phyloP scores from a whole-genome alignment of 2,888 invertebrate genomes.

The Aradus depressus region DNA sequence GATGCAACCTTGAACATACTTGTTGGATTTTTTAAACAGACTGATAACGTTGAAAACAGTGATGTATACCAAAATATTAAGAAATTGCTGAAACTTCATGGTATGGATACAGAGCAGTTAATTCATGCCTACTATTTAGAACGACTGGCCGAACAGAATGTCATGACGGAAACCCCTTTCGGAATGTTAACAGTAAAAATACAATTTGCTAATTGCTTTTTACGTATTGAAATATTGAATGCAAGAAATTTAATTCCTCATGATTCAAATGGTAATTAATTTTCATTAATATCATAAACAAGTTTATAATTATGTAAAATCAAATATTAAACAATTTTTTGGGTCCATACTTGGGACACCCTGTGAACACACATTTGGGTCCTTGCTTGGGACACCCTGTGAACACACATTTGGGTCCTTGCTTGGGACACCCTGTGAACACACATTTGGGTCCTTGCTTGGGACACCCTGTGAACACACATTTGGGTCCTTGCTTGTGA shows the following conservation, averaged over 20 bases:
- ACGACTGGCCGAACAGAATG: constrained; percentile 54
- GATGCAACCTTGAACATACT: constrained; percentile 75
- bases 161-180: constrained; percentile 49
- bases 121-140: constrained; percentile 67
- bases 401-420: too few relatives aligned
- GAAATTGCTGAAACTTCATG: constrained; percentile 65
- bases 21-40: constrained; percentile 74
- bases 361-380: too few relatives aligned
- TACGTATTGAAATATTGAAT: constrained; percentile 78
- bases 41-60: constrained; percentile 38
- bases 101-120: constrained; percentile 74
- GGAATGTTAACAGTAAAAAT: constrained; percentile 69
- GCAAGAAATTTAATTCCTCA: constrained; percentile 75
- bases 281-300: neutral
- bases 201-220: constrained; percentile 54
- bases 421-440: too few relatives aligned
- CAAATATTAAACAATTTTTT: neutral
- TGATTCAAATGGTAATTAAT: constrained; percentile 71
- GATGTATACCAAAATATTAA: constrained; percentile 42
- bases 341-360: too few relatives aligned
- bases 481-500: too few relatives aligned
- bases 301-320: neutral
- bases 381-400: too few relatives aligned
- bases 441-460: too few relatives aligned
- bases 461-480: too few relatives aligned